Conservation (phyloP, 1,140 invertebrate species). For the Phymorhynchus buccinoides region DNA sequence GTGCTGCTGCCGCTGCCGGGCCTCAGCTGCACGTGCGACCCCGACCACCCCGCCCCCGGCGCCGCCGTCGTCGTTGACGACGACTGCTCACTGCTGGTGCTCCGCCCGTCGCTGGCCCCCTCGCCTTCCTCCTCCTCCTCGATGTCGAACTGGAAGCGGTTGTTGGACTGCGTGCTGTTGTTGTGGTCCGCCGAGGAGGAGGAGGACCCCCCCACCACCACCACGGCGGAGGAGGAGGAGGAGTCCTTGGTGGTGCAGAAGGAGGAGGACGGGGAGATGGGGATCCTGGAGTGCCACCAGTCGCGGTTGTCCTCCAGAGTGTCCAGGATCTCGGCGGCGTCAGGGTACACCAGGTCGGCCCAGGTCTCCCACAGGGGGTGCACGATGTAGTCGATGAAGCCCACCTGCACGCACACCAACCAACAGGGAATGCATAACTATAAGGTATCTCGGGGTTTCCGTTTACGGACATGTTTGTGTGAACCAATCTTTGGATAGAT, state of each 20-base stretch:
- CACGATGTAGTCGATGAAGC: conserved; percentile 99
- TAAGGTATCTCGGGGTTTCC: too few species aligned
- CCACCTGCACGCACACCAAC: conserved; percentile 80
- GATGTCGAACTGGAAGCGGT: conserved; percentile 64
- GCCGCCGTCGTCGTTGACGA: too few species aligned
- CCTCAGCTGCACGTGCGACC: background rate
- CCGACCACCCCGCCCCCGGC: too few species aligned
- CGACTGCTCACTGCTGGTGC: conserved; percentile 37
- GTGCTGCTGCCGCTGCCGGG: conserved; percentile 20
- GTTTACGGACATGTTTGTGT: too few species aligned
- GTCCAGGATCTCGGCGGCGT: conserved; percentile 97
- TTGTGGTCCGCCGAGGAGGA: too few species aligned
- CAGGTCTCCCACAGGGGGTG: conserved; percentile 99
- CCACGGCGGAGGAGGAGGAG: conserved; percentile 6
- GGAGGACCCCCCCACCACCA: too few species aligned
- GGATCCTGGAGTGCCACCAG: conserved; percentile 87
- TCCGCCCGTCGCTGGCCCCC: conserved; percentile 19
- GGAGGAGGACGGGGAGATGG: conserved; percentile 75
- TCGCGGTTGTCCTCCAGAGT: conserved; percentile 98
- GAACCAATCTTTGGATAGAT: too few species aligned
- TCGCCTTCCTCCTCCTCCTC: conserved; percentile 60
- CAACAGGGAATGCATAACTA: too few species aligned
- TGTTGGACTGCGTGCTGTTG: background rate
- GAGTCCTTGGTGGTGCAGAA: conserved; percentile 65
- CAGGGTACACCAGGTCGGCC: conserved; percentile 98